Evolutionary conservation across 2,797 vertebrate species (phyloP).

Genomic region (Okamejei kenojei): DNA sequence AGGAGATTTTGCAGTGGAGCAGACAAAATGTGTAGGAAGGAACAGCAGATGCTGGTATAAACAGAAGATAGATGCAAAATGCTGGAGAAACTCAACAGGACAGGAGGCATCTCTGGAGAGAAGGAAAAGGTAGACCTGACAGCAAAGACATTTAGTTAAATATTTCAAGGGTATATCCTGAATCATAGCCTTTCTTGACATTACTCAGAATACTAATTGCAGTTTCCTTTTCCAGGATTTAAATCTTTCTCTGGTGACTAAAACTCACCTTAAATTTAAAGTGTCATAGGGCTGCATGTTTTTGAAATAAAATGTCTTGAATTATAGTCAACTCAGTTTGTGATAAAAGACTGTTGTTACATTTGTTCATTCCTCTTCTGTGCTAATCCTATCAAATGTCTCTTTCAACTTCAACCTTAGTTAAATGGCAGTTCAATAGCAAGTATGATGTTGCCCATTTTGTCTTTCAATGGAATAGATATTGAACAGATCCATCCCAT

Average conservation of each 20-base stretch:
- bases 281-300: neutral
- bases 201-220: neutral
- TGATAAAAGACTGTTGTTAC: neutral
- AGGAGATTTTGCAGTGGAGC: too few relatives aligned
- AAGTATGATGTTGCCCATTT: neutral
- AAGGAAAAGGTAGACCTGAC: neutral
- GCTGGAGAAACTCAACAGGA: too few relatives aligned
- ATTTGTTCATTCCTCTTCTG: neutral
- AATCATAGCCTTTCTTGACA: neutral
- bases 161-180: neutral
- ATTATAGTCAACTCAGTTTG: neutral
- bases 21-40: too few relatives aligned
- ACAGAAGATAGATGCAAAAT: too few relatives aligned
- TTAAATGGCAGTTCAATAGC: neutral
- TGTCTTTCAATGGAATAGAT: neutral
- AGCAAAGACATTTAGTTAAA: neutral
- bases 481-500: neutral
- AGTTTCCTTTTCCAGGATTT: neutral
- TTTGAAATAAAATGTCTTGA: neutral
- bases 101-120: too few relatives aligned
- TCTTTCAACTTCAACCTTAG: neutral
- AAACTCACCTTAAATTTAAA: neutral
- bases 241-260: too few relatives aligned
- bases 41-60: too few relatives aligned
- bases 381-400: neutral